These are phyloP conservation scores for Metaphire vulgaris DNA, from an alignment of 1,140 invertebrate genomes.

Conservation along the genomic window DNA sequence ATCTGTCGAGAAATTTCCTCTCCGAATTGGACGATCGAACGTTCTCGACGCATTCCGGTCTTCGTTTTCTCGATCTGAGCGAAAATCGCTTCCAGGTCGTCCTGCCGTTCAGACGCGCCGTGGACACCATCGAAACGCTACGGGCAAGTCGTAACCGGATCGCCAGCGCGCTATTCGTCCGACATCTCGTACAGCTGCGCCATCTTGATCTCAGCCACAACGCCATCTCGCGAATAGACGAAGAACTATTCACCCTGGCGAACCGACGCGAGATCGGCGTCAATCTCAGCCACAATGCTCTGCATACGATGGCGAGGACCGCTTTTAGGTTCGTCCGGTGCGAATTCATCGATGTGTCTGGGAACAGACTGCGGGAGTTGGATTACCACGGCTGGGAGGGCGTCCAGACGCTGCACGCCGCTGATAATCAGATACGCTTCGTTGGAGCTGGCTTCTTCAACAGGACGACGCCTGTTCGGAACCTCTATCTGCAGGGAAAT, in stretches of 20 bases:
- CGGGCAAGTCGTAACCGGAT: background rate
- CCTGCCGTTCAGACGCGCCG: background rate
- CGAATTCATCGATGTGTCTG: conserved; percentile 39
- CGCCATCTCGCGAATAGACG: conserved; percentile 30
- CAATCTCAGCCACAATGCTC: conserved; percentile 40
- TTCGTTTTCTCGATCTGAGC: conserved; percentile 16
- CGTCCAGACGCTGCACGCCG: conserved; percentile 30
- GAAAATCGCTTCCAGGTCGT: conserved; percentile 8
- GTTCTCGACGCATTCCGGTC: conserved; percentile 10
- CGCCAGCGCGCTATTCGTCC: conserved; percentile 19
- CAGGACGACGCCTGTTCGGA: background rate
- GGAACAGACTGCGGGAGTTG: conserved; percentile 35
- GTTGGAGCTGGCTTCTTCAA: background rate
- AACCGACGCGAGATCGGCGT: conserved; percentile 28
- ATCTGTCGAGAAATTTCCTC: conserved; percentile 22
- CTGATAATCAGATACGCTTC: background rate
- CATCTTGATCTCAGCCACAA: conserved; percentile 37
- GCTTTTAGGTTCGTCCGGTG: conserved; percentile 37
- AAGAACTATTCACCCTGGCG: conserved; percentile 35
- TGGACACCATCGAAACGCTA: conserved; percentile 12
- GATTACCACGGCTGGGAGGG: conserved; percentile 35
- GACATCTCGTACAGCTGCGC: conserved; percentile 31
- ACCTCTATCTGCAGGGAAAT: conserved; percentile 33
- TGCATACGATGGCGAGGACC: conserved; percentile 31
- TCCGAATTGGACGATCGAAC: conserved; percentile 4